A percentile compares a stretch with the other conserved stretches of the same genome.
Conservation (phyloP, 2,888 invertebrate species). For the Drosophila peninsularis region DNA sequence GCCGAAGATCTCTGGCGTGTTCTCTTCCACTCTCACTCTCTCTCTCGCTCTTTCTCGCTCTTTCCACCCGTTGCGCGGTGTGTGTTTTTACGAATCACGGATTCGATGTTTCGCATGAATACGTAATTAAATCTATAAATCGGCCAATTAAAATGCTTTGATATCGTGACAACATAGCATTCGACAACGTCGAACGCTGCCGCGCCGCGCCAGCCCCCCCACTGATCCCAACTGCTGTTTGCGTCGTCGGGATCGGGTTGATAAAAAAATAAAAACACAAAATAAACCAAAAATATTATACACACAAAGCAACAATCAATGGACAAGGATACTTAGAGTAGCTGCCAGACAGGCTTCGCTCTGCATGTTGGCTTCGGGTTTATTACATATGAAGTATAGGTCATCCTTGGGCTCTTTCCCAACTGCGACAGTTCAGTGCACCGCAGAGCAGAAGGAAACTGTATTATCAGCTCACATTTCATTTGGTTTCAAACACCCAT, state of each 20-base stretch:
- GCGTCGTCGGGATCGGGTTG: constrained; percentile 25
- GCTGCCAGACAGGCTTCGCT: neutral
- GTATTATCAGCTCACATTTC: neutral
- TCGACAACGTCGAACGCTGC: constrained; percentile 77
- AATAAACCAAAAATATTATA: constrained; percentile 71
- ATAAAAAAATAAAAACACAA: constrained; percentile 32
- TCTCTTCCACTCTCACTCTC: constrained; percentile 30
- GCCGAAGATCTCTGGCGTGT: constrained; percentile 54
- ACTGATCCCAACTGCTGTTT: constrained; percentile 23
- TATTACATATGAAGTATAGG: too few relatives aligned
- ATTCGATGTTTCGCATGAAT: constrained; percentile 85
- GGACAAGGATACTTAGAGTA: constrained; percentile 24
- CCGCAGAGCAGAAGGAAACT: neutral
- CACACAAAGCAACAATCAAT: constrained; percentile 35
- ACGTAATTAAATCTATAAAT: constrained; percentile 86
- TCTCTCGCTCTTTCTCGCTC: constrained; percentile 10
- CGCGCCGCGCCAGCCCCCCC: constrained; percentile 28
- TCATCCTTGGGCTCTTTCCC: too few relatives aligned
- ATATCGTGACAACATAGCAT: constrained; percentile 85
- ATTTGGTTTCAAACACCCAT: neutral
- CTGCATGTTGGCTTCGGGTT: constrained; percentile 20
- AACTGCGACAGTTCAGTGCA: constrained; percentile 4
- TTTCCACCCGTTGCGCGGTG: constrained; percentile 73
- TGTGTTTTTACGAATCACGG: constrained; percentile 85
- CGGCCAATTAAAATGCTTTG: constrained; percentile 85